Base-by-base conservation (phyloP, 2,113 vertebrate genomes). In the Scortum barcoo region DNA sequence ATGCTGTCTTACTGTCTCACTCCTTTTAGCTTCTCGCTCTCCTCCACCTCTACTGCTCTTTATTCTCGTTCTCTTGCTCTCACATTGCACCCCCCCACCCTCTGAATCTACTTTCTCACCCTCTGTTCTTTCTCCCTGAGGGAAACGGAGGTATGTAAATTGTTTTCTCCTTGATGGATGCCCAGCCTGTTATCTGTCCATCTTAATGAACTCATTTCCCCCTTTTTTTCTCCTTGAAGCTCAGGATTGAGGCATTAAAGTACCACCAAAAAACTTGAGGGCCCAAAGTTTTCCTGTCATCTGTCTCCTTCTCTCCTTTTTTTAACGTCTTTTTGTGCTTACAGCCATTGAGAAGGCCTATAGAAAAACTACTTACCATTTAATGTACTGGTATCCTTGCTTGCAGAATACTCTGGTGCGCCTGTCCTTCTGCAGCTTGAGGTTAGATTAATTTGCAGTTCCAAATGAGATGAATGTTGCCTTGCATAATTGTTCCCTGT, bases 401-500 rank as follows among this genome's bases (percentile, higher is more conserved):
- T 53, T 40, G 16, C 46, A 3, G 38, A 51, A 44, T 67, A 40
- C 33, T 44, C 72, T 38, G 60, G 50, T 66, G 28, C 22, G 14
- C 28, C 61, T 72, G 75, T 89, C 78, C 38, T 72, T 77, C n/a
- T 22, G 57, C 53, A 61, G 74, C 85, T 71, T 76, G 66, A 74
- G 76, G 74, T 76, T 83, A 51, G 82, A 93, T 90, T 90, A 53
- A 87, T 93, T 91, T 88, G 81, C 84, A 72, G 66, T 73, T 91
- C 68, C 63, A 87, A 76, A 88, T 87, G 66, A 85, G 86, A 90
- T 86, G 68, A 88, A 86, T 89, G 88, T 88, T 93, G 85, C 84
- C 77, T 78, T 81, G 87, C 89, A 81, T 93, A 94, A 94, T 94
- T 93, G 91, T 76, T 93, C 83, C 93, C 88, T 65, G 80, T 85